Conservation (phyloP, 2,797 vertebrate genomes). For the Ataeniobius toweri region DNA sequence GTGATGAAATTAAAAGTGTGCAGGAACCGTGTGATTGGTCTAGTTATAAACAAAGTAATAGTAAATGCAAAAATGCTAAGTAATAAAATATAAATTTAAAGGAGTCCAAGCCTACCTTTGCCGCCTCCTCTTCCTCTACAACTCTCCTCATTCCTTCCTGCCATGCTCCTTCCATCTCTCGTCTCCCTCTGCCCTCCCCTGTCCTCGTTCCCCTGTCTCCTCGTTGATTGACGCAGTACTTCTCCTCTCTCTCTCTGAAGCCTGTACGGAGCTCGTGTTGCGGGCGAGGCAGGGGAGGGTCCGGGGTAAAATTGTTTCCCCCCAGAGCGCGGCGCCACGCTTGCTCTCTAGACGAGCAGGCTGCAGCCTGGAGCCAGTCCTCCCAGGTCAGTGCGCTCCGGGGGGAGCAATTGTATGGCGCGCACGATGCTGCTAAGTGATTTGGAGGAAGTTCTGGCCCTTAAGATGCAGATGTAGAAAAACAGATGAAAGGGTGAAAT, state of each 20-base stretch:
- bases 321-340: constrained; percentile 84
- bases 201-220: constrained; percentile 42
- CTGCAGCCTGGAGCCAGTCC: constrained; percentile 86
- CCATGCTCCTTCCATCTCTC: neutral
- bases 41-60: neutral
- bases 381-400: constrained; percentile 87
- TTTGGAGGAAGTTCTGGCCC: constrained; percentile 58
- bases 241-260: constrained; percentile 86
- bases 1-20: neutral
- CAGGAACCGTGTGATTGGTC: neutral
- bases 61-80: too few relatives aligned
- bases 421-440: constrained; percentile 52
- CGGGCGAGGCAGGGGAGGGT: constrained; percentile 80
- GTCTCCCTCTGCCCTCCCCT: constrained; percentile 16
- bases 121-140: constrained; percentile 10
- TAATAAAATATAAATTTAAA: neutral
- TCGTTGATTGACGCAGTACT: constrained; percentile 76
- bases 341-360: constrained; percentile 87
- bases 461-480: constrained; percentile 49
- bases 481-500: constrained; percentile 33
- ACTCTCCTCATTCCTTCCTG: constrained; percentile 22
- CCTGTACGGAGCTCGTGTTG: constrained; percentile 85
- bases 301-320: constrained; percentile 85
- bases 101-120: constrained; percentile 2
- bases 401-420: constrained; percentile 83